Evolutionary conservation across 2,888 invertebrate species (phyloP).

Genomic region (Lingula anatina): DNA sequence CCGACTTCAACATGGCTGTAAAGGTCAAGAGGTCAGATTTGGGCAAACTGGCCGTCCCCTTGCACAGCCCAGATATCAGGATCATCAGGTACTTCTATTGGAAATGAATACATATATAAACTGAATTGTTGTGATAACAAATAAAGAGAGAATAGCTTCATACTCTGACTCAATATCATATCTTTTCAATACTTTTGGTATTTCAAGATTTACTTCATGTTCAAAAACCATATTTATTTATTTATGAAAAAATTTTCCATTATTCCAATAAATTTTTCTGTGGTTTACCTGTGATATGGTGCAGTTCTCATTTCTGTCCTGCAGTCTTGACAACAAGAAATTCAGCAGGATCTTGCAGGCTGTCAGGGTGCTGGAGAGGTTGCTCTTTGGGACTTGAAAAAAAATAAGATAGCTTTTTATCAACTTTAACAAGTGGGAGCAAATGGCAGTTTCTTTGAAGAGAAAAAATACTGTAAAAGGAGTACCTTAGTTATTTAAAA

Average conservation of each 20-base stretch:
- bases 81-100: slow-evolving; percentile 61
- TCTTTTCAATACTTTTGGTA: background rate
- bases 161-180: background rate
- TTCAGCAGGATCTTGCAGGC: slow-evolving; percentile 67
- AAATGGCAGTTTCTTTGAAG: too few relatives aligned
- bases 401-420: slow-evolving; percentile 13
- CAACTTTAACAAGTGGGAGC: slow-evolving; percentile 5
- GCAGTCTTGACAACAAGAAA: slow-evolving; percentile 59
- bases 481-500: too few relatives aligned
- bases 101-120: too few relatives aligned
- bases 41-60: slow-evolving; percentile 66
- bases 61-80: slow-evolving; percentile 69
- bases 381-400: slow-evolving; percentile 63
- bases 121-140: background rate
- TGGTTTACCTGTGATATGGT: slow-evolving; percentile 42
- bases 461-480: background rate
- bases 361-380: slow-evolving; percentile 64
- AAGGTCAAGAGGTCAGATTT: slow-evolving; percentile 66
- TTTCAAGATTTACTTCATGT: background rate
- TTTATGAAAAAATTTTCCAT: background rate
- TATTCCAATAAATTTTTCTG: background rate
- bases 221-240: slow-evolving; percentile 1
- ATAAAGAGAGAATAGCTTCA: background rate
- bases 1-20: slow-evolving; percentile 71
- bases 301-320: slow-evolving; percentile 39